A percentile compares a stretch with the other conserved stretches of the same genome.
phyloP scores from a whole-genome alignment of 2,888 invertebrate species.

The Lasioglossum lativentre region DNA sequence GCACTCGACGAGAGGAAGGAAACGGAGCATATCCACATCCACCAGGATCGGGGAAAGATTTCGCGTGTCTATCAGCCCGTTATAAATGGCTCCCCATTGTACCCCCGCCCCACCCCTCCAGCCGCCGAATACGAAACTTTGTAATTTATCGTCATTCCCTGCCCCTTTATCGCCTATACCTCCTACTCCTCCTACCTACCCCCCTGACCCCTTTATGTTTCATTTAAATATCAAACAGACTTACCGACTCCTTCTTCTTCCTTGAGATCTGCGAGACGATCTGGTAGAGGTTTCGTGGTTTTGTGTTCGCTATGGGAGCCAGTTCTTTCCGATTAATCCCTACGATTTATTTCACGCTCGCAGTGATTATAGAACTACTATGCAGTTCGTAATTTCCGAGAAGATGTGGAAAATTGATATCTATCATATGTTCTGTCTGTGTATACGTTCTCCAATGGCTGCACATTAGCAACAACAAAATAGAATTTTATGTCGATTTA shows the following conservation, averaged over 20 bases:
- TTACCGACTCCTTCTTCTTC: neutral
- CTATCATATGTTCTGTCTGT: too few species aligned
- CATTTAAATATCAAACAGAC: conserved; percentile 10
- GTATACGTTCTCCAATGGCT: neutral
- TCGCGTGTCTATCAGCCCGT: conserved; percentile 42
- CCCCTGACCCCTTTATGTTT: neutral
- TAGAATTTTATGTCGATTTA: too few species aligned
- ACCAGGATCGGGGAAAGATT: conserved; percentile 33
- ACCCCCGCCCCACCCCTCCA: neutral
- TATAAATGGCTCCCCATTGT: conserved; percentile 39
- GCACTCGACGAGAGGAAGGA: conserved; percentile 40
- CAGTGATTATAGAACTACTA: neutral
- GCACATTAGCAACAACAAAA: too few species aligned
- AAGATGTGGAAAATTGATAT: neutral
- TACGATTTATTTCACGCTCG: neutral
- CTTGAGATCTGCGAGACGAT: neutral
- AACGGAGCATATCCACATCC: conserved; percentile 14
- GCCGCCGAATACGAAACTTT: neutral
- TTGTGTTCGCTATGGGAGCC: neutral
- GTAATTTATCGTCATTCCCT: conserved; percentile 37
- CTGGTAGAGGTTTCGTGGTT: neutral
- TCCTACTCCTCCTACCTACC: neutral
- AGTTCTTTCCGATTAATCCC: too few species aligned
- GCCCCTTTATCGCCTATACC: conserved; percentile 8
- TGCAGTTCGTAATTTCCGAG: neutral